Evolutionary conservation across 35 echinoderm and acorn worm species (phyloP), one percentile per base, ranked within the genome.

Genomic region (Acanthaster planci): DNA sequence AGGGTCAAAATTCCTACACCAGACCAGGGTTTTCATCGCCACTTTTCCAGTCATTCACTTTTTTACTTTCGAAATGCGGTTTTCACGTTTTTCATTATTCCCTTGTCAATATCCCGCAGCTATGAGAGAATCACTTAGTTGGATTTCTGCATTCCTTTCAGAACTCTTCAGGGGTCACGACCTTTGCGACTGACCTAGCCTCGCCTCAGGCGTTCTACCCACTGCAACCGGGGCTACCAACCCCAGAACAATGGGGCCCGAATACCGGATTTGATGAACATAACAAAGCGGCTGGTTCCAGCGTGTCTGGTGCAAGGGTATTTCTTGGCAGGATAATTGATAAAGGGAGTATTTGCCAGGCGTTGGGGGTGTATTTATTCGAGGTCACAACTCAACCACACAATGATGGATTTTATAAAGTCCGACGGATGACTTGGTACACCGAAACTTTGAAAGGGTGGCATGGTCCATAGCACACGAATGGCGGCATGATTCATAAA

Each of bases 181-280:
- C 64, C 64, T 30, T 34, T 26, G 34, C 22, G 64, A 72, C 34
- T 72, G 64, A 72, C 64, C 64, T 35, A 72, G 64, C 64, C 64
- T 72, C 64, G 26, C 64, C 64, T 72, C 64, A 34, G 64, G 64
- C 64, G 57, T 7, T 36, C 34, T 72, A 31, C 15, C 64, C 22
- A 31, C 64, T 34, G 21, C 64, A 26, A 72, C 64, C 64, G 23
- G 21, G 14, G 23, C 64, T 30, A n/a, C 59, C 59, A 67, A n/a
- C n/a, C 1, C 26, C 64, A 23, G 34, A 34, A 72, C 30, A 29
- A 72, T 26, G 30, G 64, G 64, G 10, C 64, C 34, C 64, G 34
- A 72, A 72, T 72, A 72, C 64, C 64, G 64, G 64, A 72, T 72
- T 72, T 72, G 64, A 72, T 31, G 26, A 72, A 34, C 56, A 30